phyloP scores from a whole-genome alignment of 2,888 invertebrate species.

The Psococerastis gibbosa region DNA sequence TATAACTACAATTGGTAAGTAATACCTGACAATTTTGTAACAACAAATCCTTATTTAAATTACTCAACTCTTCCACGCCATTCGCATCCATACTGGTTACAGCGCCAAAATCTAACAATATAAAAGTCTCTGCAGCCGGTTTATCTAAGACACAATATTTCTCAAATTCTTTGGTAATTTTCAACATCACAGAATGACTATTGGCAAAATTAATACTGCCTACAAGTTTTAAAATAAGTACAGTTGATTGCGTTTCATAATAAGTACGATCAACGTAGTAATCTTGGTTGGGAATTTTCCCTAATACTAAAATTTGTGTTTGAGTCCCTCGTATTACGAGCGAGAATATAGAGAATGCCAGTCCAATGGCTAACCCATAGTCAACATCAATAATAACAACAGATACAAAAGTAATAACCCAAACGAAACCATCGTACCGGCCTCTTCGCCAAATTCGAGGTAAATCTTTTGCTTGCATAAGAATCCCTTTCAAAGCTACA shows the following conservation, averaged over 20 bases:
- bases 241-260: conserved; percentile 35
- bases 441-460: conserved; percentile 43
- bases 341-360: conserved; percentile 43
- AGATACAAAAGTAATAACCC: conserved; percentile 51
- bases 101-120: conserved; percentile 22
- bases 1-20: conserved; percentile 18
- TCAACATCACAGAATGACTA: conserved; percentile 18
- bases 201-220: conserved; percentile 24
- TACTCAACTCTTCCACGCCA: conserved; percentile 18
- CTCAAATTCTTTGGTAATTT: conserved; percentile 12
- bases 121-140: conserved; percentile 5
- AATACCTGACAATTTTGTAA: conserved; percentile 14
- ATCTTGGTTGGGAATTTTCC: conserved; percentile 40
- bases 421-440: conserved; percentile 50
- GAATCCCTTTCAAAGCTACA: conserved; percentile 59
- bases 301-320: conserved; percentile 40
- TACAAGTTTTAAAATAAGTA: conserved; percentile 18
- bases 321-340: conserved; percentile 45
- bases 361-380: conserved; percentile 45
- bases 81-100: conserved; percentile 22
- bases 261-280: conserved; percentile 42
- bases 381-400: conserved; percentile 60
- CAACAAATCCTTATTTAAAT: conserved; percentile 18
- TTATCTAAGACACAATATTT: not conserved
- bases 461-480: conserved; percentile 47